These are phyloP conservation scores for Molothrus ater DNA, from an alignment of 2,797 vertebrate genomes.

Conservation along the genomic window DNA sequence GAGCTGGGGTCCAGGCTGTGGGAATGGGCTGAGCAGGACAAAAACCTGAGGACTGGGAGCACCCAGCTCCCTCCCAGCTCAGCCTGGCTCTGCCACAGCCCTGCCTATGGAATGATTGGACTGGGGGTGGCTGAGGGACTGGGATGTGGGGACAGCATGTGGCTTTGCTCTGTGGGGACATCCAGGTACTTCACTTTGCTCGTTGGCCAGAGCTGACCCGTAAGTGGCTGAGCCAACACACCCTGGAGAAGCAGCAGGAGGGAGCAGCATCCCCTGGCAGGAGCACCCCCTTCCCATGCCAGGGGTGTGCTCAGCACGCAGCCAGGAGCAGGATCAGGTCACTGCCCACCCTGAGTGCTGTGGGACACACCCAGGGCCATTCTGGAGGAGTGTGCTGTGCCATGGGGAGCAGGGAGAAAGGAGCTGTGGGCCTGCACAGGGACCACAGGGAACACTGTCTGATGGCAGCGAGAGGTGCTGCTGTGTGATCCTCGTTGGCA, in stretches of 20 bases:
- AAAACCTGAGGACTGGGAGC: background rate
- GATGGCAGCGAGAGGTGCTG: accelerated
- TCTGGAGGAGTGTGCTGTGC: accelerated
- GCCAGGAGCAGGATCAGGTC: background rate
- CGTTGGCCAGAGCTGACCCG: accelerated
- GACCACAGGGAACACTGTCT: background rate
- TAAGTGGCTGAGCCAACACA: background rate
- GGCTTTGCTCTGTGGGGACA: background rate
- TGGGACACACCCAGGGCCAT: background rate
- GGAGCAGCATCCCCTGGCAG: background rate
- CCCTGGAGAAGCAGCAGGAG: background rate
- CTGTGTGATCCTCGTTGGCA: background rate
- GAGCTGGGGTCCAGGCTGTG: accelerated
- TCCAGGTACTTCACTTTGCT: accelerated
- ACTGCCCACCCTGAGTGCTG: background rate
- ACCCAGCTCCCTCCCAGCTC: background rate
- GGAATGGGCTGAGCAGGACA: background rate
- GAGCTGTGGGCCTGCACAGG: background rate
- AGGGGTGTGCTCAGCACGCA: accelerated
- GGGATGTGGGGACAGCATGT: accelerated
- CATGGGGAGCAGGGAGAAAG: background rate
- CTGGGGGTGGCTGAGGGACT: accelerated
- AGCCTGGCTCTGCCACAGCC: background rate
- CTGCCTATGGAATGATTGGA: accelerated
- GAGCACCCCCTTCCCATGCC: background rate